phyloP scores from a whole-genome alignment of 2,113 vertebrate species.

The Seriola rivoliana region DNA sequence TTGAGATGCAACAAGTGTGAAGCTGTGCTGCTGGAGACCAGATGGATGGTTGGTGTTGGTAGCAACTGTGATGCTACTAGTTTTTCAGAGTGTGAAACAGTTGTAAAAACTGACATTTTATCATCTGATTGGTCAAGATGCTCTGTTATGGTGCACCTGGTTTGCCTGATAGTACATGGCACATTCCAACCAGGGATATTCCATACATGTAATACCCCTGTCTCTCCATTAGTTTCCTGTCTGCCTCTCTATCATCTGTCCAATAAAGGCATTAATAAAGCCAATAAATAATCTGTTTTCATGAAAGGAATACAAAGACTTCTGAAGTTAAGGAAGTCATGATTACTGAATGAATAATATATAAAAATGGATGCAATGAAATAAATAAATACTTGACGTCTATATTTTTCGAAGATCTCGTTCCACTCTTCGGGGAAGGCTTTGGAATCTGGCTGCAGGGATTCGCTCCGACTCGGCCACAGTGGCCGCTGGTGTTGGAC shows the following conservation, averaged over 20 bases:
- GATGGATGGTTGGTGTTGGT: background rate
- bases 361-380: background rate
- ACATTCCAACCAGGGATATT: too few relatives aligned
- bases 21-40: background rate
- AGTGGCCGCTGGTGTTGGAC: too few relatives aligned
- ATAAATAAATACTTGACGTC: background rate
- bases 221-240: background rate
- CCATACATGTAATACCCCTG: too few relatives aligned
- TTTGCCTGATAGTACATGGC: background rate
- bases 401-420: too few relatives aligned
- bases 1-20: slow-evolving; percentile 9
- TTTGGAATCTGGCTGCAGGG: too few relatives aligned
- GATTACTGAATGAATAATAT: too few relatives aligned
- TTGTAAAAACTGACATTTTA: too few relatives aligned
- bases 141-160: background rate
- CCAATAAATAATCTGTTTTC: background rate
- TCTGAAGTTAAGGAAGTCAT: background rate
- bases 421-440: too few relatives aligned
- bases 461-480: too few relatives aligned
- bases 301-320: background rate
- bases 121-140: background rate
- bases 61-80: background rate
- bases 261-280: background rate
- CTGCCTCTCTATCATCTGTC: background rate
- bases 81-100: background rate